Conservation (phyloP, 2,797 vertebrate genomes). For the Loris lydekkerianus region DNA sequence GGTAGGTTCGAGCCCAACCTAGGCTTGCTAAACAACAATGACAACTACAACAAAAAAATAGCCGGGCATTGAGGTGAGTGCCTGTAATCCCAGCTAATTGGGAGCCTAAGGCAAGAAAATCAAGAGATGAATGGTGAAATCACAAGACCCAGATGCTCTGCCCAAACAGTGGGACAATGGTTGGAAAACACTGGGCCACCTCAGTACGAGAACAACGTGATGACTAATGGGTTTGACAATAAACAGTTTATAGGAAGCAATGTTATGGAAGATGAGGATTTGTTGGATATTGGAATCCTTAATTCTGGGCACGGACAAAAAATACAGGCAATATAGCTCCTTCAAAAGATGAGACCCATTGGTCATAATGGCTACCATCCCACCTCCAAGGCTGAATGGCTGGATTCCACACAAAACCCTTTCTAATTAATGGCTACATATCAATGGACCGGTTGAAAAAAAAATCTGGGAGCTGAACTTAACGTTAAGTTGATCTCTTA, state of each 20-base stretch:
- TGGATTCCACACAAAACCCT: constrained; percentile 98
- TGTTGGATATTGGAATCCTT: constrained; percentile 98
- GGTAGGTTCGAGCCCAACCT: too few species aligned
- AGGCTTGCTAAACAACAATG: too few species aligned
- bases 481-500: constrained; percentile 93
- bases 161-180: constrained; percentile 99
- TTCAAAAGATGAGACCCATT: constrained; percentile 97
- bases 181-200: constrained; percentile 98
- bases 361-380: constrained; percentile 97
- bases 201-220: constrained; percentile 99
- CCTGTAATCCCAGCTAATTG: too few species aligned
- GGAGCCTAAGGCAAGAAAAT: too few species aligned
- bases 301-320: constrained; percentile 98
- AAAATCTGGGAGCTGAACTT: constrained; percentile 99
- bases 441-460: constrained; percentile 99
- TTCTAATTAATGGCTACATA: constrained; percentile 98
- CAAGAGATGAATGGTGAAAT: constrained; percentile 89
- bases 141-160: constrained; percentile 98
- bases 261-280: constrained; percentile 98
- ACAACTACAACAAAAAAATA: too few species aligned
- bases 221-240: constrained; percentile 99
- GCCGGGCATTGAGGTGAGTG: too few species aligned
- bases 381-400: constrained; percentile 97
- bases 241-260: constrained; percentile 99
- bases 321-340: constrained; percentile 97